Percentiles rank a stretch among this genome's conserved stretches.
Conservation (phyloP, 2,888 invertebrate genomes). For the Vesta saturnalis region DNA sequence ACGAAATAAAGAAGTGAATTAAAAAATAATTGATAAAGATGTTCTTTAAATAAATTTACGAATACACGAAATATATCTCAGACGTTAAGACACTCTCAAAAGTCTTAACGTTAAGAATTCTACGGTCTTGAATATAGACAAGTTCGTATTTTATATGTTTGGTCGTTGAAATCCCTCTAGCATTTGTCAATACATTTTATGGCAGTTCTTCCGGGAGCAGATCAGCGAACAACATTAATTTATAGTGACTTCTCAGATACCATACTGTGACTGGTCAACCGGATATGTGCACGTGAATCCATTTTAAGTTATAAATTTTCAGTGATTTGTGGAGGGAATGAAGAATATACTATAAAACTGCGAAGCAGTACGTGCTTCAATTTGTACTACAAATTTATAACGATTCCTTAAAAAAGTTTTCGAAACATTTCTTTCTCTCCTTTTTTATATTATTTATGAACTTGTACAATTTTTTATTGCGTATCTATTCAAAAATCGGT, state of each 20-base stretch:
- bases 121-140: constrained; percentile 20
- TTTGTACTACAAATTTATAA: constrained; percentile 19
- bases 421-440: neutral
- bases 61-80: neutral
- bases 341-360: constrained; percentile 31
- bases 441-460: neutral
- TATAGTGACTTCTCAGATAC: constrained; percentile 36
- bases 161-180: constrained; percentile 41
- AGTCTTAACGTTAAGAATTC: constrained; percentile 10
- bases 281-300: constrained; percentile 38
- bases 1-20: too few relatives aligned
- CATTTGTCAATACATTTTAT: constrained; percentile 53
- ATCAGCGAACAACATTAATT: constrained; percentile 42
- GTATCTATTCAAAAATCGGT: neutral
- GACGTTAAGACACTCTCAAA: constrained; percentile 16
- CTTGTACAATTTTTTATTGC: neutral
- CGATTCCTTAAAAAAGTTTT: constrained; percentile 2
- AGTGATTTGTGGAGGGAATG: constrained; percentile 27
- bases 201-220: constrained; percentile 46
- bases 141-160: constrained; percentile 45
- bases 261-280: constrained; percentile 37
- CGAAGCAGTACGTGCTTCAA: constrained; percentile 23
- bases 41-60: neutral
- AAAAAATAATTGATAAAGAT: neutral
- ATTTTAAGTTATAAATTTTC: constrained; percentile 37